Evolutionary conservation across 2,888 invertebrate species (phyloP), one percentile per base, ranked within the genome.

Genomic region (Pseudanteris insignis): DNA sequence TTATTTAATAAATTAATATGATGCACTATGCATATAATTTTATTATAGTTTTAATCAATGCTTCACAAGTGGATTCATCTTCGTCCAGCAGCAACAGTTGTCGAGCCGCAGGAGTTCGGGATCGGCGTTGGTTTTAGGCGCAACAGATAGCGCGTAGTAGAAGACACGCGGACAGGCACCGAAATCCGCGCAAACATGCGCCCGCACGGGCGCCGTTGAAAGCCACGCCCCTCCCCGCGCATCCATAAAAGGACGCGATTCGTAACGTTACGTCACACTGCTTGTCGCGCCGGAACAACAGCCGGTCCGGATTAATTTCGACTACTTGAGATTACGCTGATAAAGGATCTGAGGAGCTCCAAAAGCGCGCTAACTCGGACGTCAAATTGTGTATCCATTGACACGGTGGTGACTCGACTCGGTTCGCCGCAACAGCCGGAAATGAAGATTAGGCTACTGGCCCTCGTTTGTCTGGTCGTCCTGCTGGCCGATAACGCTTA

Each of bases 221-320:
- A 18, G 12, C 24, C 6, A 46, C 67, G 70, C 77, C 76, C 75
- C 77, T 75, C 75, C 76, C 69, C 73, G 69, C 63, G 62, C 65
- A 69, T 72, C 77, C 78, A 78, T 78, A 78, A 75, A 78, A 79
- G 72, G 67, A 61, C 67, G 64, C 63, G 58, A 46, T 58, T 60
- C 64, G 66, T 46, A 62, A 58, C 63, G 66, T 67, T 66, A 68
- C 72, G 67, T 72, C 78, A 77, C 78, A 78, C 70, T 78, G 21
- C 7, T 33, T 33, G 58, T 44, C 26, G 44, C 38, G 38, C 38
- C 51, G 50, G 41, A 53, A 59, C 14, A 38, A 37, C 37, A 41
- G 37, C 48, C 40, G 62, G 55, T 53, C 29, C 53, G 58, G 37
- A 28, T 41, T n/a, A n/a, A n/a, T n/a, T n/a, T n/a, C n/a, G n/a